Evolutionary conservation across 2,113 vertebrate species (phyloP), one percentile per base, ranked within the genome.

Genomic region (Saimiri boliviensis): DNA sequence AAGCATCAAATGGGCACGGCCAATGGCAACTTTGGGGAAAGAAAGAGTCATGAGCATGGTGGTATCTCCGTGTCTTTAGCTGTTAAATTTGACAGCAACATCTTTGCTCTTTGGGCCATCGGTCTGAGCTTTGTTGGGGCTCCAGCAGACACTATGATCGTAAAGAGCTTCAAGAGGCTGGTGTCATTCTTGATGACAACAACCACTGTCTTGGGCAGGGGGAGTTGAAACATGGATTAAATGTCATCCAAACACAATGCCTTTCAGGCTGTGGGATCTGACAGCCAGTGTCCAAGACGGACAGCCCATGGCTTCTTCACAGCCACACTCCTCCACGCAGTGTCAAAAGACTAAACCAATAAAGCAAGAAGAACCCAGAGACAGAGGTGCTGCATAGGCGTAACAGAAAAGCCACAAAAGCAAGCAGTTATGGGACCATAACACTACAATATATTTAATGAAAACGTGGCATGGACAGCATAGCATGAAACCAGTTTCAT

Each of bases 181-280:
- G 32, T 40, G 86, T 92, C 85, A 27, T 20, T 96, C 80, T 63
- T 63, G 42, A 91, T 32, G 49, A 60, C 82, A 92, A 98, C 76
- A 98, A 84, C 32, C 66, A 84, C 63, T 96, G 74, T 80, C 74
- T 96, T 91, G 0, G 14, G 89, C 80, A 42, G 73, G 32, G 89
- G 63, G 63, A 76, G 45, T 35, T 95, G 94, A 83, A 74, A 93
- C 74, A 96, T 0, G 49, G 97, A 90, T 96, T 97, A 97, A 97
- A 97, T 95, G 92, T 73, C 98, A 98, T 83, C 47, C 17, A 82
- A 96, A 91, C 27, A 93, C 84, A 91, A 87, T 85, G 54, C 16
- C 79, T 88, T 58, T 77, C 25, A 0, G 0, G 93, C 56, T 83
- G 49, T 63, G 13, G 80, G 40, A 32, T 68, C 89, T 96, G 96